Conservation (phyloP, 64 coral and sea anemone genomes). For the Stichodactyla helianthus region DNA sequence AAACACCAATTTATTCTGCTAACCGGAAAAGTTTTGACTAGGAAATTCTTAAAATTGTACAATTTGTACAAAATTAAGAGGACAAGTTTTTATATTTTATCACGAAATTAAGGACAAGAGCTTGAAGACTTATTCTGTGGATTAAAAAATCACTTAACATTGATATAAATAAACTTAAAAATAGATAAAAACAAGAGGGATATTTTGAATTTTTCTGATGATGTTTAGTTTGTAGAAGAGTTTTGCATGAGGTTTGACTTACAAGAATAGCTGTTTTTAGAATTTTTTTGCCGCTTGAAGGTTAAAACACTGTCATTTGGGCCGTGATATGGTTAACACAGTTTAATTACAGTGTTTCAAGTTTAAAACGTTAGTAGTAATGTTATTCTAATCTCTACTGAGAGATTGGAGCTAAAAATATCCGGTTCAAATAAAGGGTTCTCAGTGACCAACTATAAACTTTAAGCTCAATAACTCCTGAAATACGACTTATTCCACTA, state of each 20-base stretch:
- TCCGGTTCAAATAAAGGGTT: background rate
- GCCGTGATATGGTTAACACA: background rate
- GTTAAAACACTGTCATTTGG: background rate
- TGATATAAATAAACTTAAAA: background rate
- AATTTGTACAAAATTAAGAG: background rate
- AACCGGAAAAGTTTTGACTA: background rate
- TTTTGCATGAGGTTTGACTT: background rate
- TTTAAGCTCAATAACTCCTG: background rate
- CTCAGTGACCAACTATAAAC: background rate
- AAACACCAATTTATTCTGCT: background rate
- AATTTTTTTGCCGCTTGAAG: background rate
- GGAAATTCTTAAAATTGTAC: background rate
- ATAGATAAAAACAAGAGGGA: background rate
- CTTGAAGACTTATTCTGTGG: background rate
- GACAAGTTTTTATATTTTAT: background rate
- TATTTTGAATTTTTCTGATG: background rate
- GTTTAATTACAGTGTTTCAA: background rate
- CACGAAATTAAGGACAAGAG: background rate
- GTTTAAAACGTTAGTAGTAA: background rate
- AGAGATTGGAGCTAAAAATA: slow-evolving; percentile 5
- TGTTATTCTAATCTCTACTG: background rate
- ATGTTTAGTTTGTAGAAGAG: background rate
- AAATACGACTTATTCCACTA: background rate
- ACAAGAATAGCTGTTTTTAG: background rate
- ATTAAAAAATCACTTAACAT: background rate